Evolutionary conservation across 2,797 vertebrate species (phyloP), one percentile per base, ranked within the genome.

Genomic region (Ptychobarbus kaznakovi): DNA sequence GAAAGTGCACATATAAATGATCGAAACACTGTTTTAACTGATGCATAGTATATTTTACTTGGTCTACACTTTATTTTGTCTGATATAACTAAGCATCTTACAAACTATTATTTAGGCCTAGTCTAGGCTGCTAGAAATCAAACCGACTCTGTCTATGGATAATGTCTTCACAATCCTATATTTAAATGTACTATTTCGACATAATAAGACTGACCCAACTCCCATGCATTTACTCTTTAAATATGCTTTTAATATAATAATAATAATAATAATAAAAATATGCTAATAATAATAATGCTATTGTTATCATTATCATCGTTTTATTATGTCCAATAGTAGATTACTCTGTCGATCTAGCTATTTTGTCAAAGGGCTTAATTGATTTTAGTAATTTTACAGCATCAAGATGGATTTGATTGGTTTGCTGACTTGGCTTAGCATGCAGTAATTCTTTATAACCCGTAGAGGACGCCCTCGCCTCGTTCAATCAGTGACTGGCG

Each of bases 401-500:
- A 22, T 9, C 18, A 15, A 15, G 12, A 6, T 44, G 20, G 8
- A 4, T 82, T 82, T 58, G 5, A 58, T 28, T 53, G 32, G 18
- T 38, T 81, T 61, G 20, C 42, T 63, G 56, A 3, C n/a, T 32
- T 46, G 70, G 10, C n/a, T 72, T n/a, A 15, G 68, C 73, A 1
- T 91, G 91, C 88, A 92, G 81, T 92, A 91, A 90, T 46, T 16
- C n/a, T 70, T 81, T 6, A 6, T 22, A 22, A 44, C 92, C 95
- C 87, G 93, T 90, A 96, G 95, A 95, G 94, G 94, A 32, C 94
- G 94, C 95, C 93, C 69, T 65, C 65, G 68, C 51, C 65, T 75
- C 53, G 44, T 81, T 72, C 42, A 70, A 75, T 68, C 69, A 58
- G 46, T 80, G 35, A 58, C 49, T 49, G 18, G 38, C 40, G 51